Evolutionary conservation across 2,113 vertebrate genomes (phyloP), one percentile per base, ranked within the genome.

Genomic region (Peromyscus maniculatus): DNA sequence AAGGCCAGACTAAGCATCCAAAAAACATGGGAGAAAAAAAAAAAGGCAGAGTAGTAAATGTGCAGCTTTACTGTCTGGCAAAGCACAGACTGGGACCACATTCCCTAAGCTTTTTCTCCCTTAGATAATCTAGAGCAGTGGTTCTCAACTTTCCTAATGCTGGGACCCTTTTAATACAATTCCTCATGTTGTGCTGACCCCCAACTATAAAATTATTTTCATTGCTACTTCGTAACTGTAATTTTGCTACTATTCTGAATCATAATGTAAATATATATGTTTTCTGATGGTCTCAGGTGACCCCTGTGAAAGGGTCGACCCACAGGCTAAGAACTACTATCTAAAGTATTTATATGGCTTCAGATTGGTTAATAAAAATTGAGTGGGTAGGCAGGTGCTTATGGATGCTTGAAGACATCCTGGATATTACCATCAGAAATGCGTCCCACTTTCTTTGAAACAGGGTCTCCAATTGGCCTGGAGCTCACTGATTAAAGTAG

Each of bases 1-100:
- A 17, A 21, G 28, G 55, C 39, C 39, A 64, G 57, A 10, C 72
- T 15, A 16, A 8, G 69, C 22, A 62, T 26, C 83, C 64, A 82
- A 59, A 59, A 52, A 49, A 78, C 11, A 5, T 9, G 39, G 24
- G 28, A 46, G 28, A 22, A 31, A 84, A 31, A 43, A 28, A 64
- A 0, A 43, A n/a, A 11, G 17, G 36, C 17, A 75, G 72, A 89
- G 22, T 0, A 67, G 57, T 78, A 39, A 92, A 79, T 31, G 0
- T 36, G 43, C 36, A 74, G 52, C 64, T 89, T 91, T 39, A 91
- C 49, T 77, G 75, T 88, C 36, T 26, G 92, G 57, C 1, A 10
- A 62, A 95, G 71, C 88, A 21, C 83, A 82, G 43, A 86, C 49
- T 82, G 83, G 19, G 43, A 62, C 87, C 67, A 79, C 83, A 78